Evolutionary conservation across 2,888 invertebrate species (phyloP), one percentile per base, ranked within the genome.

Genomic region (Pilophorus perplexus): DNA sequence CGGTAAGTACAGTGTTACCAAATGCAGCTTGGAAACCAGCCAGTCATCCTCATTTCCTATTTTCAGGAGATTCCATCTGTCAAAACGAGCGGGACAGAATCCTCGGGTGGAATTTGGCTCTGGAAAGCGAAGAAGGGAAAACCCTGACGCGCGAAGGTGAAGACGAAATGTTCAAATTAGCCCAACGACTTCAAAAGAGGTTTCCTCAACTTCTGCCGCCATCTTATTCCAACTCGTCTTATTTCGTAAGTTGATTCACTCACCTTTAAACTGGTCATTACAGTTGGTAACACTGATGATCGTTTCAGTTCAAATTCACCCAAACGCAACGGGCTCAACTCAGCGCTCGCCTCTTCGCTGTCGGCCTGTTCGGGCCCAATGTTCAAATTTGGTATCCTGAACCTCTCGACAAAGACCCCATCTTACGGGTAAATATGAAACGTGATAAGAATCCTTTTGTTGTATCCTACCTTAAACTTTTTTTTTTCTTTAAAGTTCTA

Each of bases 331-430:
- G 92, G 71, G 84, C 91, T 0, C 80, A 84, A 64, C 83, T 84
- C 73, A 92, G 92, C 77, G 90, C 90, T 0, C 81, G 81, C 72
- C 81, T 84, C 75, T 92, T 91, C 78, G 82, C 85, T 0, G 80
- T 84, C 57, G 91, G 91, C 0, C 77, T 92, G 44, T 91, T 92
- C 78, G 88, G 87, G 12, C 80, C 81, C 20, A 82, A 83, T 18
- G 10, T 14, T 57, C 77, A 82, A 70, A 84, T 90, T 10, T 78
- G 80, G 74, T 89, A 83, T 78, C 85, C 85, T 22, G 80, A 84
- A 70, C 82, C 88, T 2, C 75, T 82, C 23, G 80, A 83, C 73
- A 80, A 80, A 64, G 87, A 88, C 77, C 83, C 84, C 28, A 78
- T 89, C 52, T 75, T 89, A 69, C 79, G 88, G 76, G 89, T 89